Percentiles rank a stretch among this genome's conserved stretches.
Evolutionary conservation across 2,797 vertebrate species (phyloP).

Genomic region (Myripristis jacobus): DNA sequence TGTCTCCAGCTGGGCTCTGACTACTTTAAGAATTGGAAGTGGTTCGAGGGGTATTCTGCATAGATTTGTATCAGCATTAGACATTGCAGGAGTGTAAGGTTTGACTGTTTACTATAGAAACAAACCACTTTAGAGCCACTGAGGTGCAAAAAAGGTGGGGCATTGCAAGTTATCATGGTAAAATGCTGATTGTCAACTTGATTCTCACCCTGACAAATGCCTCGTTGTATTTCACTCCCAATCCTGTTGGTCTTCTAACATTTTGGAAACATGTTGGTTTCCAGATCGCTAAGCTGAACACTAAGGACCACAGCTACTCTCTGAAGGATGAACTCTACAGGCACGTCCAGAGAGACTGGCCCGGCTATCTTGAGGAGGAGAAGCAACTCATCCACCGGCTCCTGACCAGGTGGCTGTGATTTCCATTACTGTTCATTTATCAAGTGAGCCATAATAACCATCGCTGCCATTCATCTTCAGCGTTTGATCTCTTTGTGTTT

Average conservation of each 20-base stretch:
- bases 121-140: neutral
- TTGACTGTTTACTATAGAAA: conserved; percentile 39
- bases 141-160: neutral
- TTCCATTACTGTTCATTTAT: neutral
- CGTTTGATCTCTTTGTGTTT: neutral
- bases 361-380: conserved; percentile 82
- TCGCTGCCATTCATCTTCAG: neutral
- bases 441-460: neutral
- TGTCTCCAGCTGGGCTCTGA: conserved; percentile 64
- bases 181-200: neutral
- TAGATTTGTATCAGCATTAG: conserved; percentile 54
- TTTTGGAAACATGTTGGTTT: conserved; percentile 25
- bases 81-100: conserved; percentile 26
- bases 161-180: conserved; percentile 6
- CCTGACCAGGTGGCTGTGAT: conserved; percentile 77
- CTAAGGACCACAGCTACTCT: conserved; percentile 82
- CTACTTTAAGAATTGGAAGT: conserved; percentile 56
- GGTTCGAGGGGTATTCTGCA: conserved; percentile 42
- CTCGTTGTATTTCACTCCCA: conserved; percentile 1
- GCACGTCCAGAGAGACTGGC: conserved; percentile 82
- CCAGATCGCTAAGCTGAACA: conserved; percentile 82
- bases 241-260: conserved; percentile 25
- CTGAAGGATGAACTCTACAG: conserved; percentile 83
- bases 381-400: conserved; percentile 81
- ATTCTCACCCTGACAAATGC: conserved; percentile 15